A percentile compares a stretch with the other conserved stretches of the same genome.
Conservation (phyloP, 2,888 invertebrate species). For the Candidula unifasciata region DNA sequence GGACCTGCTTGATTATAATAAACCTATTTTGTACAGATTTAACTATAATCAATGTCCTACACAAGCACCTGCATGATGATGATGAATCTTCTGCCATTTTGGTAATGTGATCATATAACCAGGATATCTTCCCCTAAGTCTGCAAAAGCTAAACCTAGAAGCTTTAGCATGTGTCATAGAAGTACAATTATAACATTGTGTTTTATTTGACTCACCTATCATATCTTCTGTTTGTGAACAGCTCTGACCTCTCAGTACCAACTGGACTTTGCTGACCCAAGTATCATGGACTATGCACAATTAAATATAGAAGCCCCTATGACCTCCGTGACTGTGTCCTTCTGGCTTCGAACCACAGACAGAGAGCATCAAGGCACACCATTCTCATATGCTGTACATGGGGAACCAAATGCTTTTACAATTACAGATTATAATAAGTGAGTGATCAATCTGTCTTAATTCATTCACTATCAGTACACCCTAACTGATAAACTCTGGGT, state of each 20-base stretch:
- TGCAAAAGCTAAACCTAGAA: too few relatives aligned
- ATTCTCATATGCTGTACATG: constrained; percentile 83
- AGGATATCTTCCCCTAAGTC: too few relatives aligned
- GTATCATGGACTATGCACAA: constrained; percentile 82
- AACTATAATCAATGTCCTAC: too few relatives aligned
- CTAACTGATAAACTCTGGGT: too few relatives aligned
- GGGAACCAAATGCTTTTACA: constrained; percentile 83
- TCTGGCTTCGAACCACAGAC: constrained; percentile 84
- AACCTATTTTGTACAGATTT: too few relatives aligned
- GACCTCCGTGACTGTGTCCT: constrained; percentile 81
- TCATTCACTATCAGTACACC: too few relatives aligned
- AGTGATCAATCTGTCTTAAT: constrained; percentile 54
- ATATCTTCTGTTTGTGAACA: constrained; percentile 47
- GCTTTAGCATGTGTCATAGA: neutral
- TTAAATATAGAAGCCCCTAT: constrained; percentile 79
- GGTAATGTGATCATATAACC: too few relatives aligned
- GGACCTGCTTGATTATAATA: too few relatives aligned
- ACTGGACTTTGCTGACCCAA: constrained; percentile 81
- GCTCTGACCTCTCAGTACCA: constrained; percentile 80
- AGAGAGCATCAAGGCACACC: constrained; percentile 84
- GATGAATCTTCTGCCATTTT: too few relatives aligned
- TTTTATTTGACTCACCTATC: neutral
- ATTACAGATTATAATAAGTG: constrained; percentile 85
- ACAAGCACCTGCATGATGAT: too few relatives aligned
- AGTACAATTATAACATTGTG: neutral